These are phyloP conservation scores for Syritta pipiens DNA, from an alignment of 2,888 invertebrate species.

Conservation along the genomic window DNA sequence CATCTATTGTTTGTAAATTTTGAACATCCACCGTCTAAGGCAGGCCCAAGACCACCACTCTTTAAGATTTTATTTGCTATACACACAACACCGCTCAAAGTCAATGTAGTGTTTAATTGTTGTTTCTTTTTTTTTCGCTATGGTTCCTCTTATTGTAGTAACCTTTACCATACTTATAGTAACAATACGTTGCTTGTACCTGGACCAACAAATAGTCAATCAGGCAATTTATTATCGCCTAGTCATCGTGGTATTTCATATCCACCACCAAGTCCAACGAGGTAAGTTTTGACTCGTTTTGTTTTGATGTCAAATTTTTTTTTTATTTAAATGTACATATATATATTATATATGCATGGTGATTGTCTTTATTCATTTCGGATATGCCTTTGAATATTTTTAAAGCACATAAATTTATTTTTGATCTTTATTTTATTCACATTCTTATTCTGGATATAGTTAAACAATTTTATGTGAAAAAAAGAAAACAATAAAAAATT, in stretches of 20 bases:
- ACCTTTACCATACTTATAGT: slow-evolving; percentile 79
- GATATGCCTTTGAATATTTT: no score
- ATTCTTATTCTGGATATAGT: neutral
- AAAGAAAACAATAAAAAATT: neutral
- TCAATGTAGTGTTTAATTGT: slow-evolving; percentile 69
- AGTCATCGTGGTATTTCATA: slow-evolving; percentile 88
- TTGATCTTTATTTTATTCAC: no score
- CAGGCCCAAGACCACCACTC: slow-evolving; percentile 8
- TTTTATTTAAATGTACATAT: neutral
- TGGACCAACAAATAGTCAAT: slow-evolving; percentile 79
- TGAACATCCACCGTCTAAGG: no score
- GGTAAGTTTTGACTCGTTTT: slow-evolving; percentile 73
- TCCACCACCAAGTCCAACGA: slow-evolving; percentile 88
- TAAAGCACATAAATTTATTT: no score
- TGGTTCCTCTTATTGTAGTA: slow-evolving; percentile 73
- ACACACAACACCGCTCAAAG: slow-evolving; percentile 58
- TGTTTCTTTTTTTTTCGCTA: slow-evolving; percentile 64
- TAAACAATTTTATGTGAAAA: neutral
- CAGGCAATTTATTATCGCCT: slow-evolving; percentile 80
- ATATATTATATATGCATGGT: slow-evolving; percentile 35
- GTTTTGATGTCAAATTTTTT: slow-evolving; percentile 2
- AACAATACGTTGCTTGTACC: slow-evolving; percentile 82
- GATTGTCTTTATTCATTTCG: slow-evolving; percentile 63
- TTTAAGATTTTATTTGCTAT: slow-evolving; percentile 36
- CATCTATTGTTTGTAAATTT: no score